phyloP scores from a whole-genome alignment of 2,888 invertebrate species.

The Spodoptera exigua region DNA sequence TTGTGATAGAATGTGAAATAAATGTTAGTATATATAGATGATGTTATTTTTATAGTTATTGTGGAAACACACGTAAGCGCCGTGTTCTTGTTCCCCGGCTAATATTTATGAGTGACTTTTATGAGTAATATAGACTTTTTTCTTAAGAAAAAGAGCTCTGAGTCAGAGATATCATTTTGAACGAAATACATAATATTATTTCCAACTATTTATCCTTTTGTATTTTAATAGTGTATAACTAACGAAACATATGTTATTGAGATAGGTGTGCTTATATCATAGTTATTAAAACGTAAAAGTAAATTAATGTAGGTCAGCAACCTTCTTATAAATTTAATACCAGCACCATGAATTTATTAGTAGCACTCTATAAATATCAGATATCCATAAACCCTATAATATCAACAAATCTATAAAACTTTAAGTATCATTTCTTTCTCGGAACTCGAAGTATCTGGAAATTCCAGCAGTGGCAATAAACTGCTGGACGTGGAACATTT shows the following conservation, averaged over 20 bases:
- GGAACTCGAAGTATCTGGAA: constrained; percentile 15
- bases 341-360: too few species aligned
- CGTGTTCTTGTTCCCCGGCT: constrained; percentile 12
- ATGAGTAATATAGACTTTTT: constrained; percentile 42
- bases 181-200: constrained; percentile 7
- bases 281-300: too few species aligned
- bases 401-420: constrained; percentile 4
- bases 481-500: constrained; percentile 34
- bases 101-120: constrained; percentile 52
- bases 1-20: constrained; percentile 49
- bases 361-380: too few species aligned
- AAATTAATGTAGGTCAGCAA: too few species aligned
- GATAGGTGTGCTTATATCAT: too few species aligned
- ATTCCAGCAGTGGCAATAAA: constrained; percentile 37
- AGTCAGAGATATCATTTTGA: not conserved
- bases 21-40: constrained; percentile 25
- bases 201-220: not conserved
- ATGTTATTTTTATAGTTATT: constrained; percentile 29
- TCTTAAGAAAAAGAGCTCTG: constrained; percentile 41
- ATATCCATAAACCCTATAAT: not conserved
- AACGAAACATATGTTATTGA: too few species aligned
- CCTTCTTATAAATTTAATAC: too few species aligned
- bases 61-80: constrained; percentile 5
- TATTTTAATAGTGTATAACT: not conserved
- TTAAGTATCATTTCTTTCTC: not conserved